Evolutionary conservation across 2,888 invertebrate species (phyloP), one percentile per base, ranked within the genome.

Genomic region (Tetragonisca angustula): DNA sequence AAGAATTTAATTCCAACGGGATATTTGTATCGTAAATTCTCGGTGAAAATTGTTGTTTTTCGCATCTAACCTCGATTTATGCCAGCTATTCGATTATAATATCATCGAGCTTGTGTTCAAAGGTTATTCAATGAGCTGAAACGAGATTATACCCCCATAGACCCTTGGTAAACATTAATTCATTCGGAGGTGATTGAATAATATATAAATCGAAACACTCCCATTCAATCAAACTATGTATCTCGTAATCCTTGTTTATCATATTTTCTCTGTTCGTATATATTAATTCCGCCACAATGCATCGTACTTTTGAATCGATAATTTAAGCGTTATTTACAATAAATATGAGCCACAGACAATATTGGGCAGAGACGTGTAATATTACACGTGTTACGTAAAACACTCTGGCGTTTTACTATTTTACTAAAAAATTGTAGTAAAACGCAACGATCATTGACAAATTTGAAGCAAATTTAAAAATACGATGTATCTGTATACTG

Each of bases 21-120:
- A 24, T 71, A 59, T 59, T 24, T 9, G 19, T 24, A 43, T 59
- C 17, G 11, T n/a, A 52, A 52, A 52, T 52, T 64, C 52, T 13
- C 4, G 1, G 21, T 0, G 1, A 32, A 75, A 56, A 68, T 59
- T 49, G 50, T 59, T 59, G 49, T 32, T 59, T 27, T 68, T 21
- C 43, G 15, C 24, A 27, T 43, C 62, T 24, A 54, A 64, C 43
- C 70, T 70, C 61, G 24, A 76, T 54, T 62, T 54, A 70, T 54
- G 36, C 76, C 19, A 52, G 62, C 24, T 36, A 70, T 70, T 70
- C 36, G 27, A 76, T 64, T 76, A 76, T 62, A 76, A 62, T 62
- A 76, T 27, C 62, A 62, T 62, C 52, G 32, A 54, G 62, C 52
- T 24, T 70, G 21, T 21, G 52, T 70, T 54, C 70, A 76, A 76